Evolutionary conservation across 2,113 vertebrate species (phyloP).

Genomic region (Opisthocomus hoazin): DNA sequence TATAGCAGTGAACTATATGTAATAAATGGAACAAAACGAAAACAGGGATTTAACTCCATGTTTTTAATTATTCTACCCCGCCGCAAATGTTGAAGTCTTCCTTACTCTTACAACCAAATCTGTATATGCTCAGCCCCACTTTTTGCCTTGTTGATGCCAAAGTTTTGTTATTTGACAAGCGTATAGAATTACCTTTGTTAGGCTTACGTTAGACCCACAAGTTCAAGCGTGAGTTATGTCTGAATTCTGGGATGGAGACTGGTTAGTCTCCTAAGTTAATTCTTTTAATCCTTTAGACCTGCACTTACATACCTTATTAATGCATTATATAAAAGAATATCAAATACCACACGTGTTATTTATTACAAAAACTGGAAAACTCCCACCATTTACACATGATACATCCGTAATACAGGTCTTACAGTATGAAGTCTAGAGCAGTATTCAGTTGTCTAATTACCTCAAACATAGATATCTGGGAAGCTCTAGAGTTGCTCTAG

Average conservation of each 20-base stretch:
- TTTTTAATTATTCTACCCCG: not conserved
- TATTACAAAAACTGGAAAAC: not conserved
- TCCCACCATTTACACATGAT: not conserved
- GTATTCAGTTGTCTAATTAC: not conserved
- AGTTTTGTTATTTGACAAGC: not conserved
- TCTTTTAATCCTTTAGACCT: not conserved
- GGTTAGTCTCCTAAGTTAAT: not conserved
- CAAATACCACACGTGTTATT: not conserved
- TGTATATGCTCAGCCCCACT: not conserved
- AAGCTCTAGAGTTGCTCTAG: not conserved
- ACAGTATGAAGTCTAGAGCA: not conserved
- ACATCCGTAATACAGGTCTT: not conserved
- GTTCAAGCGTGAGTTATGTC: rapidly evolving
- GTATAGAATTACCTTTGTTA: not conserved
- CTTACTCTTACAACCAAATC: not conserved
- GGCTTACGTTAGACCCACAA: not conserved
- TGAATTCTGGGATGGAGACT: not conserved
- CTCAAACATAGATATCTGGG: not conserved
- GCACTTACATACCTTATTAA: not conserved
- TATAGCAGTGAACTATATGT: not conserved
- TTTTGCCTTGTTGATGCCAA: not conserved
- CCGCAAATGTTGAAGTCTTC: not conserved
- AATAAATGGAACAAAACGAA: no score
- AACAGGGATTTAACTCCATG: not conserved
- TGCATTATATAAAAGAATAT: not conserved